Conservation (phyloP, 2,797 vertebrate genomes). For the Saxicola maurus region DNA sequence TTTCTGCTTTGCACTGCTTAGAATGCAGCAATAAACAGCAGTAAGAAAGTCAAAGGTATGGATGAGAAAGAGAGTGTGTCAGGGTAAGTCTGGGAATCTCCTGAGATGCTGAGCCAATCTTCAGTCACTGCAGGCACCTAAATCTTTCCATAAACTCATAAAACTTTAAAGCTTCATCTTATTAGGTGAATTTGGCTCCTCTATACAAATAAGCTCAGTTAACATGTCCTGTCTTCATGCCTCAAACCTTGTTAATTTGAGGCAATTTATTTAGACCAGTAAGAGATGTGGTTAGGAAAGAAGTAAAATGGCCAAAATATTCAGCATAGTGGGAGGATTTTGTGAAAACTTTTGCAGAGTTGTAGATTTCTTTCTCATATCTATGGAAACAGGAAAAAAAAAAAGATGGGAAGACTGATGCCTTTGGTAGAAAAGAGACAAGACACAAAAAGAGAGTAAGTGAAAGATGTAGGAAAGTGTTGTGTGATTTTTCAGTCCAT, state of each 20-base stretch:
- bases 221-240: neutral
- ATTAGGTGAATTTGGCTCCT: neutral
- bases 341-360: neutral
- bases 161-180: neutral
- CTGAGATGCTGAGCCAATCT: neutral
- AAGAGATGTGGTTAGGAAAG: neutral
- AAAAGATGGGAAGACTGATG: neutral
- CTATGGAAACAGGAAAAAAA: neutral
- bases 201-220: neutral
- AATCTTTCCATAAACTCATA: conserved; percentile 2
- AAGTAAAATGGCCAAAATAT: neutral
- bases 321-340: neutral
- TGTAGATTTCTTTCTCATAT: neutral
- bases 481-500: neutral
- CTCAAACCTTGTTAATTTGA: neutral
- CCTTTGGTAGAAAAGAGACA: neutral
- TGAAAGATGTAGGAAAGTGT: neutral
- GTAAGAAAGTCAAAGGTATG: neutral
- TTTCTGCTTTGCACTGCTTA: neutral
- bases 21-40: neutral
- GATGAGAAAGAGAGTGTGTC: neutral
- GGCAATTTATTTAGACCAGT: neutral
- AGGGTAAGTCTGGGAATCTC: neutral
- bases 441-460: neutral
- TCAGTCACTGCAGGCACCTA: neutral